phyloP scores from a whole-genome alignment of 2,888 invertebrate species.

The Dorcus hopei region DNA sequence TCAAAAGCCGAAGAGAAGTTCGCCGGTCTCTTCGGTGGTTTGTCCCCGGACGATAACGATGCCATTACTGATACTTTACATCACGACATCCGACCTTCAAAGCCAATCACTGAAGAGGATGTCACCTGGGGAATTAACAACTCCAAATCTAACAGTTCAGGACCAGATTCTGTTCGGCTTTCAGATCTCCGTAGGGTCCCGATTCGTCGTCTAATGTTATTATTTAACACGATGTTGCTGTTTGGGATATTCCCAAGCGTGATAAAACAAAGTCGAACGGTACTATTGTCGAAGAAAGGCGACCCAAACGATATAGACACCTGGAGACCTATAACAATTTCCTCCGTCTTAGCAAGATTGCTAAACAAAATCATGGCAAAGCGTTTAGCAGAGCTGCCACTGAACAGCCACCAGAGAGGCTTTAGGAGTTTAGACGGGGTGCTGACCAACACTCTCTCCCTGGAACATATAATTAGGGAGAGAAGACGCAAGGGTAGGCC shows the following conservation, averaged over 20 bases:
- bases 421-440: conserved; percentile 20
- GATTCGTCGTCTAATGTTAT: neutral
- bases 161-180: conserved; percentile 13
- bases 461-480: neutral
- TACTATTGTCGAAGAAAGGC: conserved; percentile 16
- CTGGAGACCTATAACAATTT: conserved; percentile 25
- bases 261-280: conserved; percentile 11
- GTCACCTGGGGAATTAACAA: neutral
- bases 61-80: neutral
- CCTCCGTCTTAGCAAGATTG: conserved; percentile 16
- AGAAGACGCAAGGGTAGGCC: neutral
- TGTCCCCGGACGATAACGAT: conserved; percentile 3
- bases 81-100: neutral
- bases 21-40: conserved; percentile 1
- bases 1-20: neutral
- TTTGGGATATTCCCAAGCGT: conserved; percentile 4
- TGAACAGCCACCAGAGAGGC: conserved; percentile 17
- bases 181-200: neutral
- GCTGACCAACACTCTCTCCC: conserved; percentile 16
- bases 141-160: conserved; percentile 3
- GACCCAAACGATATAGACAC: conserved; percentile 14
- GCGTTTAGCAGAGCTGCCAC: conserved; percentile 9
- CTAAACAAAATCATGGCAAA: conserved; percentile 15
- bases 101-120: conserved; percentile 8
- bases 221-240: conserved; percentile 17